Evolutionary conservation across 2,797 vertebrate genomes (phyloP).

Genomic region (Anguilla megastoma): DNA sequence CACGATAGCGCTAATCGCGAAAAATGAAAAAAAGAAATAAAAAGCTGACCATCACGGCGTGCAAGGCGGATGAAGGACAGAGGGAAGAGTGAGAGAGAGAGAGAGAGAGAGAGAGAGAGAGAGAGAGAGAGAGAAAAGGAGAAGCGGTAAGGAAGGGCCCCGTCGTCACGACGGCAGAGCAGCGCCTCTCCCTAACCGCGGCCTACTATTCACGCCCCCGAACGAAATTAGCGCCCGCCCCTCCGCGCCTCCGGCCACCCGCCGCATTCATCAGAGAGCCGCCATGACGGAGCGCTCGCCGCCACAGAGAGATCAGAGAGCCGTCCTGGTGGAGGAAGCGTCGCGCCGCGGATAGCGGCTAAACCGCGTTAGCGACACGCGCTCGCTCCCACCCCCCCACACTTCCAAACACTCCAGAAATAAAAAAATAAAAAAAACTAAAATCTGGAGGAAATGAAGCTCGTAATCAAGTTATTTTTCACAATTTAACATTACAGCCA

Average conservation of each 20-base stretch:
- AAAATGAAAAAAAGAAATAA: neutral
- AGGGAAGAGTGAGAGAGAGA: neutral
- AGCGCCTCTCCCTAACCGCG: conserved; percentile 33
- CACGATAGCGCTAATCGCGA: conserved; percentile 28
- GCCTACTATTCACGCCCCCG: conserved; percentile 42
- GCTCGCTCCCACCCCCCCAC: neutral
- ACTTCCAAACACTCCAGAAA: neutral
- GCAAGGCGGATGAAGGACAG: conserved; percentile 3
- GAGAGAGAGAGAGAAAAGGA: conserved; percentile 23
- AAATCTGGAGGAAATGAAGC: neutral
- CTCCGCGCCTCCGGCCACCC: neutral
- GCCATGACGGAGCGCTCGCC: conserved; percentile 9
- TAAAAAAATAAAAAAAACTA: neutral
- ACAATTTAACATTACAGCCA: neutral
- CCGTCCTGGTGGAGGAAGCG: neutral
- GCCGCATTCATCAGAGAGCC: conserved; percentile 8
- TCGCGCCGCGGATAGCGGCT: neutral
- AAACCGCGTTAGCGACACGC: conserved; percentile 10
- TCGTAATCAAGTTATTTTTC: neutral
- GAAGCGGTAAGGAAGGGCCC: conserved; percentile 17
- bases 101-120: neutral
- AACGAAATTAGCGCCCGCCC: conserved; percentile 46
- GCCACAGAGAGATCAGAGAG: conserved; percentile 26
- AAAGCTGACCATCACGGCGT: neutral
- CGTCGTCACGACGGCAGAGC: conserved; percentile 24